Evolutionary conservation across 2,888 invertebrate genomes (phyloP).

Genomic region (Biston betularia): DNA sequence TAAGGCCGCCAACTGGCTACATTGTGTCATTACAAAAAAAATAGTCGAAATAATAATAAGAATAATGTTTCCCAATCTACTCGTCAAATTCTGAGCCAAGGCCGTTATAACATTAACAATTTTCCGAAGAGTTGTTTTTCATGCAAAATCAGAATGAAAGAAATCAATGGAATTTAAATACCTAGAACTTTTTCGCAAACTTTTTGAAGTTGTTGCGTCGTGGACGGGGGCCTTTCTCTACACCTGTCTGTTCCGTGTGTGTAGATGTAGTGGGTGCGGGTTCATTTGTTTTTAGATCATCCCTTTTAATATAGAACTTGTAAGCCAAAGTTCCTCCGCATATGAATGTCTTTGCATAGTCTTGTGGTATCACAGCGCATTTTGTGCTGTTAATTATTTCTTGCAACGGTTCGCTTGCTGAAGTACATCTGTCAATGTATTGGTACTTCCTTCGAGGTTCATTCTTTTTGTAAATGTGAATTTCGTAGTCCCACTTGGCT

Average conservation of each 20-base stretch:
- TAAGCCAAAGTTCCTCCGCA: constrained; percentile 37
- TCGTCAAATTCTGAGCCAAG: too few species aligned
- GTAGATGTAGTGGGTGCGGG: neutral
- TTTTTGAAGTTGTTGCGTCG: constrained; percentile 17
- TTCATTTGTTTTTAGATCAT: constrained; percentile 1
- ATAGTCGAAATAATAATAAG: too few species aligned
- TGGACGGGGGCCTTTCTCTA: neutral
- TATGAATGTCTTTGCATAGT: constrained; percentile 38
- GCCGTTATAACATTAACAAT: too few species aligned
- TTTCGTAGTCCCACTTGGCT: constrained; percentile 69
- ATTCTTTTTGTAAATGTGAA: constrained; percentile 71
- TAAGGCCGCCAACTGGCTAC: too few species aligned
- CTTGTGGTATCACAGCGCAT: constrained; percentile 59
- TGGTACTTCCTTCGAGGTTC: constrained; percentile 63
- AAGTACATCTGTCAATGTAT: constrained; percentile 57
- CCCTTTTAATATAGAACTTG: constrained; percentile 38
- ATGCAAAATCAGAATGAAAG: constrained; percentile 1
- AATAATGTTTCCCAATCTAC: too few species aligned
- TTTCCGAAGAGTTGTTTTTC: neutral
- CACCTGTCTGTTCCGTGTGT: neutral
- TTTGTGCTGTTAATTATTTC: constrained; percentile 53
- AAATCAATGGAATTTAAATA: too few species aligned
- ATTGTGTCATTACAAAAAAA: too few species aligned
- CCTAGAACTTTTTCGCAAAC: constrained; percentile 11
- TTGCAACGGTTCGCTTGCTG: constrained; percentile 47